phyloP scores from a whole-genome alignment of 1,140 invertebrate species.

The Cylas formicarius region DNA sequence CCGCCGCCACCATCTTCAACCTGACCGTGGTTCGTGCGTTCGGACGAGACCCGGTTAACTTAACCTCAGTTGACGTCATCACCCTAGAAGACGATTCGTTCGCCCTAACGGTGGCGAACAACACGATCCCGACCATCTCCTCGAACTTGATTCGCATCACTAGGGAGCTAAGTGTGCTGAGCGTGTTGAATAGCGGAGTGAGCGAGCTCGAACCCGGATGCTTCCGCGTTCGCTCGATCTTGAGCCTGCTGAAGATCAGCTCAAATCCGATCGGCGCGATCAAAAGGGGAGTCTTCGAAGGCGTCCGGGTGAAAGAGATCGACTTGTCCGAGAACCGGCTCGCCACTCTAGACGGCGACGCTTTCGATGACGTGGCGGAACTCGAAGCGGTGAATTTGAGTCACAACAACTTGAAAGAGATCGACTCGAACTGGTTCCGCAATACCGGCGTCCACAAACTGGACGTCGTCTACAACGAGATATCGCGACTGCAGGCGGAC shows the following conservation, averaged over 20 bases:
- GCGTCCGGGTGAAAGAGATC: conserved; percentile 20
- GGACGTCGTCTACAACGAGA: conserved; percentile 22
- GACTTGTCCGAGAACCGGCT: conserved; percentile 23
- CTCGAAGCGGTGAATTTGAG: conserved; percentile 22
- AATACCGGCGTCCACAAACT: conserved; percentile 22
- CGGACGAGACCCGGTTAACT: conserved; percentile 15
- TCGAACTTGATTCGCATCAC: conserved; percentile 15
- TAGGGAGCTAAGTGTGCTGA: conserved; percentile 21
- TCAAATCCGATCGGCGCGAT: conserved; percentile 17
- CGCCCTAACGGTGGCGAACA: conserved; percentile 14
- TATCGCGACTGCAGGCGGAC: conserved; percentile 15
- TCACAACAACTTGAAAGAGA: conserved; percentile 21
- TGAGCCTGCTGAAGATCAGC: conserved; percentile 19
- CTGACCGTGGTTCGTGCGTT: conserved; percentile 14
- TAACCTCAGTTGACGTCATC: conserved; percentile 9
- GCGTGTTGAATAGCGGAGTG: conserved; percentile 19
- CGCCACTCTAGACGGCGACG: conserved; percentile 15
- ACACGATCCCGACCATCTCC: conserved; percentile 18
- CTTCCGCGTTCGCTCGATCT: conserved; percentile 20
- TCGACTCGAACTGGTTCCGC: conserved; percentile 21
- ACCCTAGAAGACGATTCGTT: conserved; percentile 19
- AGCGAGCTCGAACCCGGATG: conserved; percentile 14
- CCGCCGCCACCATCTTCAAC: neutral
- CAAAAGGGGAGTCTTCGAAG: conserved; percentile 19
- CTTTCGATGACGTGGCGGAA: conserved; percentile 24